phyloP scores from a whole-genome alignment of 53 echinoderm and acorn worm genomes.

The Echinometra lucunter region DNA sequence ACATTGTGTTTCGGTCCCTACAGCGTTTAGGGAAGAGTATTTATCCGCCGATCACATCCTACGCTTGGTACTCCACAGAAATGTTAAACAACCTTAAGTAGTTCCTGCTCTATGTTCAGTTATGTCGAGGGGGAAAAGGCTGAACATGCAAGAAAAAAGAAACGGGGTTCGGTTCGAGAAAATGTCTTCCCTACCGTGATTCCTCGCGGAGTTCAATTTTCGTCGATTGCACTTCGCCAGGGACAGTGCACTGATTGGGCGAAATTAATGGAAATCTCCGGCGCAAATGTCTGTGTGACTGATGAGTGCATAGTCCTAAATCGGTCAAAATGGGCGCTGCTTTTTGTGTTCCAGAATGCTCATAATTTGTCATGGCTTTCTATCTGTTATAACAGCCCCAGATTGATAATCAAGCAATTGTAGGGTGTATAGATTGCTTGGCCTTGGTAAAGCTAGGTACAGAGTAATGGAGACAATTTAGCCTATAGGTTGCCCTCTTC shows the following conservation, averaged over 20 bases:
- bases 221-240: constrained; percentile 50
- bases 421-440: constrained; percentile 41
- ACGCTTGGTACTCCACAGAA: neutral
- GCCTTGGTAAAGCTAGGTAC: neutral
- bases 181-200: neutral
- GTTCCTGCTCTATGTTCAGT: neutral
- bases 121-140: neutral
- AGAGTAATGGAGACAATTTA: constrained; percentile 24
- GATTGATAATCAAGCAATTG: constrained; percentile 53
- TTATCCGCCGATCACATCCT: neutral
- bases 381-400: neutral
- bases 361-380: constrained; percentile 39
- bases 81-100: neutral
- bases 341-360: constrained; percentile 4
- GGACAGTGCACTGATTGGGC: constrained; percentile 35
- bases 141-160: neutral
- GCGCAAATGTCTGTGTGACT: constrained; percentile 46
- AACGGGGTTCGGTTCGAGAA: neutral
- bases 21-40: neutral
- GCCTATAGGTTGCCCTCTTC: neutral
- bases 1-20: neutral
- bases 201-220: constrained; percentile 42
- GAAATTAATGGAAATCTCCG: constrained; percentile 67
- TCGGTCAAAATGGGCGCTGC: neutral
- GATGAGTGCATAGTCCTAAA: constrained; percentile 37